phyloP scores from a whole-genome alignment of 2,113 vertebrate species.

The Oceanodroma tethys region DNA sequence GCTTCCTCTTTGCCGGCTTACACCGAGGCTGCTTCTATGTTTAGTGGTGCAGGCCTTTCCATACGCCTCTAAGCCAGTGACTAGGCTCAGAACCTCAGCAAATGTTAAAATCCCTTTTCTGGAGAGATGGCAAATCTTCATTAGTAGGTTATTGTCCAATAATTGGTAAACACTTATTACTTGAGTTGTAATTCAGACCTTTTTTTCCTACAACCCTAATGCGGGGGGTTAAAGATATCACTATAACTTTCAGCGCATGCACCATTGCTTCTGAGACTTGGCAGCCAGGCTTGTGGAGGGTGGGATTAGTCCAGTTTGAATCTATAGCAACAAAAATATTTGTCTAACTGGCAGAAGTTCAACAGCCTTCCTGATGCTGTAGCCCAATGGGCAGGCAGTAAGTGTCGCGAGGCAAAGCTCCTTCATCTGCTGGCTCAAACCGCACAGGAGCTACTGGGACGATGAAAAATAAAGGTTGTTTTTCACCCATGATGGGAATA shows the following conservation, averaged over 20 bases:
- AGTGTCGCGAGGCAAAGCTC: background rate
- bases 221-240: background rate
- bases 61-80: background rate
- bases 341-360: background rate
- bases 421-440: background rate
- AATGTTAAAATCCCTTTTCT: background rate
- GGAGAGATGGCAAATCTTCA: background rate
- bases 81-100: background rate
- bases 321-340: background rate
- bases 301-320: background rate
- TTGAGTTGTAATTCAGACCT: background rate
- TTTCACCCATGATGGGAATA: background rate
- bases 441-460: background rate
- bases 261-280: background rate
- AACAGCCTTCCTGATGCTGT: background rate
- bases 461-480: background rate
- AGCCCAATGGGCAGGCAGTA: background rate
- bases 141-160: background rate
- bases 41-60: background rate
- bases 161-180: background rate
- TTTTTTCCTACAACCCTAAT: background rate
- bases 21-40: accelerated
- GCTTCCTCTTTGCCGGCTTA: background rate
- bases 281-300: background rate
- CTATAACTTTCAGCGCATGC: background rate